These are phyloP conservation scores for Cantharis rustica DNA, from an alignment of 2,888 invertebrate genomes.

Conservation along the genomic window DNA sequence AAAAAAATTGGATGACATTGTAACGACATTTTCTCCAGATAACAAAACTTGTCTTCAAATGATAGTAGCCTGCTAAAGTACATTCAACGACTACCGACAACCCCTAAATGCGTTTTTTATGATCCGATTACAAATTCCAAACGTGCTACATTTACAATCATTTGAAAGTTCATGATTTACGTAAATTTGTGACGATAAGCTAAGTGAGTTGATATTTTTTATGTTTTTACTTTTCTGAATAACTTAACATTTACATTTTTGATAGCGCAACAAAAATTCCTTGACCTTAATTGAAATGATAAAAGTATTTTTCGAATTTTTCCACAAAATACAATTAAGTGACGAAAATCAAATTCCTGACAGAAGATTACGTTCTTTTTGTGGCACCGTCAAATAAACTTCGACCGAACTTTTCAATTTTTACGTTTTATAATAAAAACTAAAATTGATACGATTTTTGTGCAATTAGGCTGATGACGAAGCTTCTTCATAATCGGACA, in stretches of 20 bases:
- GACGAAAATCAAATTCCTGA: neutral
- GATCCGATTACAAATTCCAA: conserved; percentile 11
- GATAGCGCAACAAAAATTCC: neutral
- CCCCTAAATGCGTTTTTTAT: conserved; percentile 23
- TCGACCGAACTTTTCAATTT: neutral
- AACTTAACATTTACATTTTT: neutral
- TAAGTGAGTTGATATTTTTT: conserved; percentile 7
- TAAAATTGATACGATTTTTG: neutral
- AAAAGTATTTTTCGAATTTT: neutral
- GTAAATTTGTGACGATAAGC: conserved; percentile 7
- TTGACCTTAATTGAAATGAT: conserved; percentile 1
- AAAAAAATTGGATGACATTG: conserved; percentile 18
- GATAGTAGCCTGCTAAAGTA: conserved; percentile 15
- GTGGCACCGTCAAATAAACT: neutral
- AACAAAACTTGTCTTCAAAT: conserved; percentile 13
- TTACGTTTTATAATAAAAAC: neutral
- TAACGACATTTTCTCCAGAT: conserved; percentile 19
- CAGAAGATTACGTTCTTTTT: neutral
- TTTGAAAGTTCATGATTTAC: neutral
- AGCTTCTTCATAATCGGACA: neutral
- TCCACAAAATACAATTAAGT: neutral
- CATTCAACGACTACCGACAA: conserved; percentile 22
- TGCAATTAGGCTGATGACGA: neutral
- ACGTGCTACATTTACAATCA: conserved; percentile 16
- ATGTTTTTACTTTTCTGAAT: neutral